Conservation (phyloP, 92 coral and sea anemone species). For the Ricordea florida region DNA sequence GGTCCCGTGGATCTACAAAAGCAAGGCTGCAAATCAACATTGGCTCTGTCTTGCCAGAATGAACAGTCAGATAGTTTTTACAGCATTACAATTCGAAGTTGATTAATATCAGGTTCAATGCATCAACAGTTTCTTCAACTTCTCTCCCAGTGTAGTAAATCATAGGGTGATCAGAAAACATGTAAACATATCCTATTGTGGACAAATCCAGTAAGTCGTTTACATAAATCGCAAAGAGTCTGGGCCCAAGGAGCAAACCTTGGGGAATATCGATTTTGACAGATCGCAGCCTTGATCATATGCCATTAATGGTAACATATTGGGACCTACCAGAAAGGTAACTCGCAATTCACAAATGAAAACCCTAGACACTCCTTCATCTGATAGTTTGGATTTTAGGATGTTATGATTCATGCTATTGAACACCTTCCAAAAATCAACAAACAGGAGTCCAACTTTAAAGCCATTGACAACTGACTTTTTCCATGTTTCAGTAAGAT, state of each 20-base stretch:
- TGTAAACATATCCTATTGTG: not conserved
- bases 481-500: slow-evolving; percentile 3
- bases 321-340: no score
- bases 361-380: slow-evolving; percentile 26
- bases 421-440: slow-evolving; percentile 2
- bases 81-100: no score
- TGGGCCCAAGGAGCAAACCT: slow-evolving; percentile 16
- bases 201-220: slow-evolving; percentile 27
- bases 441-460: slow-evolving; percentile 9
- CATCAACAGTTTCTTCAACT: no score
- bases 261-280: slow-evolving; percentile 21
- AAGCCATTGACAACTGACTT: slow-evolving; percentile 16
- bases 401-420: slow-evolving; percentile 20
- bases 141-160: slow-evolving; percentile 11
- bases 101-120: no score
- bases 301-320: not conserved
- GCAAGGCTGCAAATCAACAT: no score
- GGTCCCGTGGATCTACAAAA: no score
- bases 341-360: slow-evolving; percentile 23
- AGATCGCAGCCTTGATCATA: slow-evolving; percentile 10
- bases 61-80: no score
- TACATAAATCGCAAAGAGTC: slow-evolving; percentile 1
- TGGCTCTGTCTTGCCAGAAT: no score
- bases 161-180: slow-evolving; percentile 18
- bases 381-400: slow-evolving; percentile 37